A percentile compares a stretch with the other conserved stretches of the same genome.
phyloP scores from a whole-genome alignment of 1,140 invertebrate species.

The Drosophila bocqueti region DNA sequence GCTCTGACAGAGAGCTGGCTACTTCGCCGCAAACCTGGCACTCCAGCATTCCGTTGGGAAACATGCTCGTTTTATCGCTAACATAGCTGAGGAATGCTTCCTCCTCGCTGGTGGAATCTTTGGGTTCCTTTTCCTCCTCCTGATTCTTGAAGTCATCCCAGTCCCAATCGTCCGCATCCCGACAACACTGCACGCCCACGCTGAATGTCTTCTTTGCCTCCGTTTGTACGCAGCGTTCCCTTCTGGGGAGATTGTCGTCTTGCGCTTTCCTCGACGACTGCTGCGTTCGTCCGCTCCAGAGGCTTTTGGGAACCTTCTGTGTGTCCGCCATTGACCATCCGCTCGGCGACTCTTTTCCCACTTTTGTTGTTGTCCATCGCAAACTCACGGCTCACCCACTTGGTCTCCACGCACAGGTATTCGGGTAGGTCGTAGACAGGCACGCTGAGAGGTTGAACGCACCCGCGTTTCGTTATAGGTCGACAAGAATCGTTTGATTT shows the following conservation, averaged over 20 bases:
- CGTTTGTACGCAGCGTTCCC: conserved; percentile 39
- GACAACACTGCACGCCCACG: conserved; percentile 44
- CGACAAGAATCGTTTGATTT: no score
- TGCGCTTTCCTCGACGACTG: neutral
- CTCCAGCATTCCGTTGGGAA: conserved; percentile 64
- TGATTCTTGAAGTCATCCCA: neutral
- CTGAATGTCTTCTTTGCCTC: neutral
- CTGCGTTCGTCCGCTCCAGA: neutral
- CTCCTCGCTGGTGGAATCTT: neutral
- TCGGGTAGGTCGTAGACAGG: conserved; percentile 48
- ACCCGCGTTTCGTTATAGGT: neutral
- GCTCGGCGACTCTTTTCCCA: neutral
- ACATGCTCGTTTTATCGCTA: conserved; percentile 43
- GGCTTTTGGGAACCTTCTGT: neutral
- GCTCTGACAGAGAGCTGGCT: conserved; percentile 15
- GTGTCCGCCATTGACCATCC: neutral
- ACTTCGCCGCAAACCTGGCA: conserved; percentile 67
- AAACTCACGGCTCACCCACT: conserved; percentile 12
- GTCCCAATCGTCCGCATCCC: conserved; percentile 20
- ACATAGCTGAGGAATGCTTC: conserved; percentile 42
- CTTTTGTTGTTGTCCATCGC: conserved; percentile 9
- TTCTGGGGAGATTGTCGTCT: neutral
- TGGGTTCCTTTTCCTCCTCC: neutral
- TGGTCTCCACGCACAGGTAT: conserved; percentile 48
- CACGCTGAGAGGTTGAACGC: conserved; percentile 17